phyloP scores from a whole-genome alignment of 2,888 invertebrate species.

The Allygus modestus region DNA sequence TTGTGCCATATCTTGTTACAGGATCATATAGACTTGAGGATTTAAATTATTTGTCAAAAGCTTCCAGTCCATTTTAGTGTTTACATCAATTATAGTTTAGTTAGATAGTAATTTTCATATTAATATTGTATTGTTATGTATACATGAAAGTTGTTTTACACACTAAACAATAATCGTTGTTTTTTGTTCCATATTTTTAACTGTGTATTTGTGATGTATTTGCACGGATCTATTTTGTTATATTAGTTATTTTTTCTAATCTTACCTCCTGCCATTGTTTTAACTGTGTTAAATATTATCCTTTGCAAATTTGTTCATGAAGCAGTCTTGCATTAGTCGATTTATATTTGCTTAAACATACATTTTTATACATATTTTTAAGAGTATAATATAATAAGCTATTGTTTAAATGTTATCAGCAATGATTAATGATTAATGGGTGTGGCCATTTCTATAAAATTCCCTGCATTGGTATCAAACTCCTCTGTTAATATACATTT shows the following conservation, averaged over 20 bases:
- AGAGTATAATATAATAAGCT: too few species aligned
- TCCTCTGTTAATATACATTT: too few species aligned
- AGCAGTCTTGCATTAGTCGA: too few species aligned
- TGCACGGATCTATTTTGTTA: neutral
- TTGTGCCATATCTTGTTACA: slow-evolving; percentile 25
- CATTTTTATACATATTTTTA: neutral
- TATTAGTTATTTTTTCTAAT: too few species aligned
- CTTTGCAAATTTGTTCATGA: neutral
- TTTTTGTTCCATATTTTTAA: neutral
- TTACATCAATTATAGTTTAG: slow-evolving; percentile 1
- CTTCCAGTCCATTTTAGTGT: slow-evolving; percentile 17
- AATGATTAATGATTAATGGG: too few species aligned
- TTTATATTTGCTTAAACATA: too few species aligned
- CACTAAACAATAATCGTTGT: neutral
- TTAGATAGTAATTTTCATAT: slow-evolving; percentile 11
- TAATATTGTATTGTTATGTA: neutral
- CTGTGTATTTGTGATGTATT: neutral
- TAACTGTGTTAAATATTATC: neutral
- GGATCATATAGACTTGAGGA: neutral
- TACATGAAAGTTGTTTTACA: neutral
- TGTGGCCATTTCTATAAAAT: too few species aligned
- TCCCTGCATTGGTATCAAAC: too few species aligned
- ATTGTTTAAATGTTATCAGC: too few species aligned
- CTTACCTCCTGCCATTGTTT: too few species aligned
- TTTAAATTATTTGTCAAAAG: neutral